These are phyloP conservation scores for Sylvicola cinctus DNA, from an alignment of 2,888 invertebrate species.

Conservation along the genomic window DNA sequence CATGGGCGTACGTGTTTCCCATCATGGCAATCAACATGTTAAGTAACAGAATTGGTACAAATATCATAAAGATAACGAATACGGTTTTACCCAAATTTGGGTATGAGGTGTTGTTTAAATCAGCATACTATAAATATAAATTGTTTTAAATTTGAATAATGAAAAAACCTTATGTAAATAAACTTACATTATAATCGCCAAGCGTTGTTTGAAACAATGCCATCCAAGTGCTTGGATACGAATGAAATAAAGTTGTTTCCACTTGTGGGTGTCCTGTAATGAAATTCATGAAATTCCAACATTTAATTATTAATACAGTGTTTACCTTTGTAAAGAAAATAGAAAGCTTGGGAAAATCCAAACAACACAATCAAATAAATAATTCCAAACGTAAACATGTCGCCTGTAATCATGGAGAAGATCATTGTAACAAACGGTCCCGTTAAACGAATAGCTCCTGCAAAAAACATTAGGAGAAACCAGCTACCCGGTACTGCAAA, in stretches of 20 bases:
- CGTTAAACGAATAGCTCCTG: slow-evolving; percentile 83
- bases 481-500: slow-evolving; percentile 90
- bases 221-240: slow-evolving; percentile 89
- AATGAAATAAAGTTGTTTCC: slow-evolving; percentile 59
- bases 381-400: slow-evolving; percentile 95
- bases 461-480: slow-evolving; percentile 97
- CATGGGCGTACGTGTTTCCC: slow-evolving; percentile 97
- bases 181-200: slow-evolving; percentile 87
- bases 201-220: slow-evolving; percentile 93
- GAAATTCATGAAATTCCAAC: not conserved
- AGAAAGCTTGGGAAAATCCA: slow-evolving; percentile 91
- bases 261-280: slow-evolving; percentile 57
- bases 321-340: slow-evolving; percentile 72
- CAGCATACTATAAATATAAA: slow-evolving; percentile 58
- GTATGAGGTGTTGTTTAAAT: slow-evolving; percentile 74
- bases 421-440: slow-evolving; percentile 99
- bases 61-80: slow-evolving; percentile 95
- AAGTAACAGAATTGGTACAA: slow-evolving; percentile 85
- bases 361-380: slow-evolving; percentile 89
- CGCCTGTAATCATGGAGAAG: slow-evolving; percentile 96
- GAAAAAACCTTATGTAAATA: too few relatives aligned
- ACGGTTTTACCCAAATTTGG: slow-evolving; percentile 84
- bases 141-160: slow-evolving; percentile 1
- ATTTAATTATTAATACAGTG: not conserved
- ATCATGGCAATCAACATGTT: slow-evolving; percentile 99